Evolutionary conservation across 2,113 vertebrate species (phyloP).

Genomic region (Toxotes jaculatrix): DNA sequence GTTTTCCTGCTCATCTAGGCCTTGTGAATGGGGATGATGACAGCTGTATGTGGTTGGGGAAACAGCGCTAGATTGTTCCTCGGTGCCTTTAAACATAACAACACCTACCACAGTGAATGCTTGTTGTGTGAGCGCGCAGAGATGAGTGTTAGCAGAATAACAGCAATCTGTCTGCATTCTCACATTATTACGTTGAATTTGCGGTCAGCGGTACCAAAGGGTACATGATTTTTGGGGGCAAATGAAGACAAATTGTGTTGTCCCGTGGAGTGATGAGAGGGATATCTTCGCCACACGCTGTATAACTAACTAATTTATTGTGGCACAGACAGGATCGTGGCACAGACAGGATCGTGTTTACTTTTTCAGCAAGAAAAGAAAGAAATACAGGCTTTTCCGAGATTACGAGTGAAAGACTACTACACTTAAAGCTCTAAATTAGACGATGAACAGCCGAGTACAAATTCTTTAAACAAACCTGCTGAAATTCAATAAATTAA

Average conservation of each 20-base stretch:
- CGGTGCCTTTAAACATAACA: conserved; percentile 62
- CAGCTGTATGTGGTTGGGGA: conserved; percentile 63
- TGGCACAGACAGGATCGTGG: neutral
- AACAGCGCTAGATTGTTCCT: conserved; percentile 58
- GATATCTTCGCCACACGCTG: neutral
- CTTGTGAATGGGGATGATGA: conserved; percentile 67
- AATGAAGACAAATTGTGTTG: conserved; percentile 44
- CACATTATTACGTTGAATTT: conserved; percentile 13
- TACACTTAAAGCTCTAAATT: neutral
- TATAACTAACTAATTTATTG: neutral
- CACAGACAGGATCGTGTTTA: neutral
- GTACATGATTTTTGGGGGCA: neutral
- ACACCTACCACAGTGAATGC: conserved; percentile 54
- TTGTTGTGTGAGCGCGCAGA: conserved; percentile 28
- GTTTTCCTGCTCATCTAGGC: conserved; percentile 70
- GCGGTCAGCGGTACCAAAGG: conserved; percentile 22
- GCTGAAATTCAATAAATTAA: conserved; percentile 26
- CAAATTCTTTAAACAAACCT: conserved; percentile 38
- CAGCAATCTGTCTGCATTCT: conserved; percentile 31
- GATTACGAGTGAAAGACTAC: neutral
- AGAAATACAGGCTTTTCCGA: neutral
- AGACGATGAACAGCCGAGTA: conserved; percentile 26
- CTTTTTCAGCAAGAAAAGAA: conserved; percentile 10
- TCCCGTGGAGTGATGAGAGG: conserved; percentile 30
- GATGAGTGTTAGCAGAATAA: conserved; percentile 25